These are phyloP conservation scores for Ailurus styani DNA, from an alignment of 2,113 vertebrate species.

Conservation along the genomic window DNA sequence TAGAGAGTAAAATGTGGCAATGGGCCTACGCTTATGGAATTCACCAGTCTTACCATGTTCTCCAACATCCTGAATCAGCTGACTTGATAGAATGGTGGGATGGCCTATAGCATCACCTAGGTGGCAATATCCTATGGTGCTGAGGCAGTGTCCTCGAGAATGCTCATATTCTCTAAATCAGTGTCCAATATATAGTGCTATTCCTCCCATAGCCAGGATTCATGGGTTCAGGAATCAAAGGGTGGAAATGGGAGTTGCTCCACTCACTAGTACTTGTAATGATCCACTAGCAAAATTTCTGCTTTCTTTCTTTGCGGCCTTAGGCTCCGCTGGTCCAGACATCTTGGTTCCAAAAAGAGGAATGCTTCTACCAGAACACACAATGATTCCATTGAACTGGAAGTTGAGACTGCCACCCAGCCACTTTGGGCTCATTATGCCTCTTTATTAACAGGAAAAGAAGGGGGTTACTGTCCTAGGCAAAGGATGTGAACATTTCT, in stretches of 20 bases:
- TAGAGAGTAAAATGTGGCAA: background rate
- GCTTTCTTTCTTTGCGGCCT: background rate
- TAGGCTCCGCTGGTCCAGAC: background rate
- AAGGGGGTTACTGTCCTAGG: background rate
- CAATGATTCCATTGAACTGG: background rate
- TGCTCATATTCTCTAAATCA: background rate
- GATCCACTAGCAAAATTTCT: background rate
- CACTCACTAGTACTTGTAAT: background rate
- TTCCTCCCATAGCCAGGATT: background rate
- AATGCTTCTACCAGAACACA: background rate
- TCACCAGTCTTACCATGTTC: background rate
- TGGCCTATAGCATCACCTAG: background rate
- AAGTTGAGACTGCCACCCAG: background rate
- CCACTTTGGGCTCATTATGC: background rate
- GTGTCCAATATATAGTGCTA: background rate
- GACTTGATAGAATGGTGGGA: background rate
- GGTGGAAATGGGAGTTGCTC: background rate
- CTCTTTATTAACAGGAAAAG: background rate
- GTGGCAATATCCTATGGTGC: background rate
- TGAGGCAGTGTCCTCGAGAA: background rate
- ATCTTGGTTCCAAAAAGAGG: background rate
- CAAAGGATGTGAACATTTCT: background rate
- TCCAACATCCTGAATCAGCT: background rate
- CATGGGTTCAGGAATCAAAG: background rate
- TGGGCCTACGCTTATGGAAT: background rate